Conservation (phyloP, 2,888 invertebrate genomes). For the Leistus spinibarbis region DNA sequence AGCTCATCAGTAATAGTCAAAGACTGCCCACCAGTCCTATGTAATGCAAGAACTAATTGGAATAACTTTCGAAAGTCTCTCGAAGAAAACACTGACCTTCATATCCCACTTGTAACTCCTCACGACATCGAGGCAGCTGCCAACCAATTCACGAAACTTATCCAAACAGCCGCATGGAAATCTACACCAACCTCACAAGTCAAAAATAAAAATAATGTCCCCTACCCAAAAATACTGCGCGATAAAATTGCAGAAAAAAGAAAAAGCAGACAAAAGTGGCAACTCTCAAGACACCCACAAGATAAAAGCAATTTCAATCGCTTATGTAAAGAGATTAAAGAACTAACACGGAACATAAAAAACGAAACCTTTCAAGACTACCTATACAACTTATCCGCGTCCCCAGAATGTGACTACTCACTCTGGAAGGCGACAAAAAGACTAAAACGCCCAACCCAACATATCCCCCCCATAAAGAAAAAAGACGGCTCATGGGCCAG, state of each 20-base stretch:
- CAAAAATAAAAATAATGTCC: background rate
- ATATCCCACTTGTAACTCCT: background rate
- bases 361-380: background rate
- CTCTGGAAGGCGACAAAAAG: constrained; percentile 38
- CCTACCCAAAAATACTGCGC: background rate
- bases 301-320: constrained; percentile 40
- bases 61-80: background rate
- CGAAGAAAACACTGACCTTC: background rate
- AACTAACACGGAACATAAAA: no score
- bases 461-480: no score
- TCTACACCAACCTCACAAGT: background rate
- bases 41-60: constrained; percentile 18
- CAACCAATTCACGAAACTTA: background rate
- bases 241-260: constrained; percentile 32
- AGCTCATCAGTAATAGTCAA: constrained; percentile 30
- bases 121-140: background rate
- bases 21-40: constrained; percentile 13
- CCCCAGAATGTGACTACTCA: constrained; percentile 26
- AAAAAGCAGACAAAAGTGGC: constrained; percentile 37
- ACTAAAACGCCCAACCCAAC: no score
- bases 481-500: no score
- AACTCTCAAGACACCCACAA: constrained; percentile 23
- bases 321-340: constrained; percentile 29
- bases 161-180: background rate
- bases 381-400: background rate